Evolutionary conservation across 1,140 invertebrate species (phyloP).

Genomic region (Uloborus diversus): DNA sequence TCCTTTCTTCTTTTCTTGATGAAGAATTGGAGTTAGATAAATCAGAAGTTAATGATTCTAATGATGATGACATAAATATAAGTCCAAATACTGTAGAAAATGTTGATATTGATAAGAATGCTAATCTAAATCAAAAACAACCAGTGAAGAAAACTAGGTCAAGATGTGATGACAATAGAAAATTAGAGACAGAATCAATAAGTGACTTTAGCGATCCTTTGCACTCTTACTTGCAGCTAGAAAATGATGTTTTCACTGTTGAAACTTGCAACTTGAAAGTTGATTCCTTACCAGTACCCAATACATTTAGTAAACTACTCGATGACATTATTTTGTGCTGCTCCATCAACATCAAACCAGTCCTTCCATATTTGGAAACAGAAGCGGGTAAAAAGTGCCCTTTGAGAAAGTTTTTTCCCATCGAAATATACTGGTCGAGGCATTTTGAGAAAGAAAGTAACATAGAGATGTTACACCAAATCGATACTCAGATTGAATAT

Average conservation of each 20-base stretch:
- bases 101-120: background rate
- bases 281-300: conserved; percentile 72
- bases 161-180: conserved; percentile 51
- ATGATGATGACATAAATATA: background rate
- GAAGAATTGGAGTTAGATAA: conserved; percentile 40
- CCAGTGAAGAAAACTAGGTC: conserved; percentile 15
- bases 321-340: conserved; percentile 75
- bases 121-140: background rate
- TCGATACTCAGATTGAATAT: conserved; percentile 28
- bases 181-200: conserved; percentile 70
- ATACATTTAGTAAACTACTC: conserved; percentile 78
- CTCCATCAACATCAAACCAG: conserved; percentile 86
- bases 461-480: conserved; percentile 53
- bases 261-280: conserved; percentile 63
- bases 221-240: conserved; percentile 72
- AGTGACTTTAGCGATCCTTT: conserved; percentile 82
- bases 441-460: conserved; percentile 62
- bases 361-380: conserved; percentile 88
- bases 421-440: conserved; percentile 80
- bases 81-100: background rate
- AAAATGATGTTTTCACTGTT: conserved; percentile 66
- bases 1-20: conserved; percentile 65
- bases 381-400: conserved; percentile 80
- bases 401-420: conserved; percentile 79
- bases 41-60: background rate